Evolutionary conservation across 2,888 invertebrate genomes (phyloP), one percentile per base, ranked within the genome.

Genomic region (Scaptomyza cyrtandrae): DNA sequence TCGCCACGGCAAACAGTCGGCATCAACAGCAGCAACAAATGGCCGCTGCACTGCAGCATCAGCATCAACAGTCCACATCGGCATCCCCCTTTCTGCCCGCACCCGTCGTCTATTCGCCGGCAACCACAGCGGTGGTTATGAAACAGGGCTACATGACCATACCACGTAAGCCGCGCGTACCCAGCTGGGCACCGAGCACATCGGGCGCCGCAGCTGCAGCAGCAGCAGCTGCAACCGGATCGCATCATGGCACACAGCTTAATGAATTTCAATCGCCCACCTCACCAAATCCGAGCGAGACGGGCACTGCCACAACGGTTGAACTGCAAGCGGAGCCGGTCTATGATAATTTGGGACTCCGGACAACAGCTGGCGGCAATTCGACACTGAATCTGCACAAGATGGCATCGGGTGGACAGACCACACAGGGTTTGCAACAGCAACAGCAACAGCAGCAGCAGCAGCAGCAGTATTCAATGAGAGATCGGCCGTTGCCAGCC

Each of bases 331-430:
- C 96, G 84, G 96, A 97, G 87, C 97, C 97, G 0, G 94, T 97
- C 27, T 97, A 97, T 90, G 97, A 97, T 89, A 97, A 97, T 90
- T 92, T 97, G 49, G 97, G 97, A 0, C 92, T 96, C 16, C 94
- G 97, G 55, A 97, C 97, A 16, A 97, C 97, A 16, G 97, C 96
- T 16, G 96, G 96, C 73, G 97, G 97, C n/a, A 96, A 96, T 89
- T 96, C 96, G 3, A 95, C 95, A 11, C 92, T 96, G 35, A 96
- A 96, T 59, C 91, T 97, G 60, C 96, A 96, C 90, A 96, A 96
- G 92, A 19, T 19, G 19, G 93, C 29, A 53, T 53, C 31, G 31
- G 57, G 44, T 0, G 48, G 33, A 9, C 75, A 71, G 39, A 7
- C 6, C 7, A n/a, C 56, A 56, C 57, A 50, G 6, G n/a, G n/a